Base-by-base conservation (phyloP, 2,797 vertebrate species). In the Ispidina lecontei region DNA sequence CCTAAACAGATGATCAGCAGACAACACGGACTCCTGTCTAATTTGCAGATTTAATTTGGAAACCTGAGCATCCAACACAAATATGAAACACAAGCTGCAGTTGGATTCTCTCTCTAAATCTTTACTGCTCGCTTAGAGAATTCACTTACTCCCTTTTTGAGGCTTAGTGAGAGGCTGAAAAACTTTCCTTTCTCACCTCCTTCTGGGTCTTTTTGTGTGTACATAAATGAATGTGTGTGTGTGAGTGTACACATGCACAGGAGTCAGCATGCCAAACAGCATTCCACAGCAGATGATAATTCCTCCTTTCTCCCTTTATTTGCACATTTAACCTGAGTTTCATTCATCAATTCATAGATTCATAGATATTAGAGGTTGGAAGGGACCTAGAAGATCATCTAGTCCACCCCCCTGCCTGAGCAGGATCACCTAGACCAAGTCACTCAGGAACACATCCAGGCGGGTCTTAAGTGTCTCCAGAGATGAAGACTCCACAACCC, bases 231-330 rank as follows among this genome's bases (percentile, higher is more conserved):
- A 20, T 65, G 33, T 51, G 46, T 46, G 47, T 65, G n/a, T 64
- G 39, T 70, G 10, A 31, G 33, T 51, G 35, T 39, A 19, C 4
- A 9, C 11, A 5, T 17, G 47, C 64, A 72, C 63, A 79, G 70
- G 69, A 87, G 62, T 46, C 89, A 79, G 82, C 84, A 87, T 74
- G 87, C 84, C 84, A 95, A 78, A 84, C 71, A 5, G 72, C 89
- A 95, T 95, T 95, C 92, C 93, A 87, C 16, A 87, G 58, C 56
- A 85, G 87, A 91, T 37, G 59, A 46, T 67, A 78, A 83, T 89
- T 95, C 70, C 49, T 73, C 56, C 56, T 84, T 91, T 37, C 4
- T 49, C 39, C 33, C 47, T 93, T 77, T 85, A 83, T 93, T 85
- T 95, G 70, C 44, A 81, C 47, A 5, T 87, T 89, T 67, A 87